Evolutionary conservation across 2,888 invertebrate genomes (phyloP).

Genomic region (Pegoplata infirma): DNA sequence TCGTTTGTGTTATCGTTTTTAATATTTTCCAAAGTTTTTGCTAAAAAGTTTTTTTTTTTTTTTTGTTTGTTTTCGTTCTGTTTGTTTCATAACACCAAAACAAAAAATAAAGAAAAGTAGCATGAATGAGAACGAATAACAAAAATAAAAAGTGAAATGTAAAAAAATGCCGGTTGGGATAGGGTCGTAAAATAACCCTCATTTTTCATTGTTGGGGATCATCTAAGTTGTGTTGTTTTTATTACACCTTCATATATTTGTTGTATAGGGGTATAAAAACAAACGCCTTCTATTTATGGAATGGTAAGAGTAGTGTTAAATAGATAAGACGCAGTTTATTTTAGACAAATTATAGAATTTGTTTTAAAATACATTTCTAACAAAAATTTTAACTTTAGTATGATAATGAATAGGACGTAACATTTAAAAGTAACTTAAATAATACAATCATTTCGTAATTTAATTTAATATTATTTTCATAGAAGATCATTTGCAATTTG

Average conservation of each 20-base stretch:
- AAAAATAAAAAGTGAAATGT: constrained; percentile 11
- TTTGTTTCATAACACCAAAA: constrained; percentile 40
- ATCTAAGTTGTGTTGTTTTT: background rate
- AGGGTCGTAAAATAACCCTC: constrained; percentile 66
- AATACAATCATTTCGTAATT: too few relatives aligned
- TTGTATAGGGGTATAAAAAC: background rate
- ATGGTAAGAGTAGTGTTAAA: background rate
- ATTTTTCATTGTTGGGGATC: background rate
- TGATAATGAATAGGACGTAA: too few relatives aligned
- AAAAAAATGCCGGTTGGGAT: constrained; percentile 73
- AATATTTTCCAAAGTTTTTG: constrained; percentile 10
- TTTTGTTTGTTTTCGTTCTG: constrained; percentile 11
- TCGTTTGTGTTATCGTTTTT: constrained; percentile 27
- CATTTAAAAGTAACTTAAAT: too few relatives aligned
- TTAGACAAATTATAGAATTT: background rate
- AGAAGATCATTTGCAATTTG: too few relatives aligned
- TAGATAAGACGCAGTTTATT: background rate
- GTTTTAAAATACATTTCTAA: too few relatives aligned
- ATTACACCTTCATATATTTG: background rate
- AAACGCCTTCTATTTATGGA: background rate
- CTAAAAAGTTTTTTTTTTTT: constrained; percentile 7
- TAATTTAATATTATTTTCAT: too few relatives aligned
- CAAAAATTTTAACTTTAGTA: too few relatives aligned
- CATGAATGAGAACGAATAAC: constrained; percentile 16
- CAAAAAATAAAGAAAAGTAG: too few relatives aligned